Base-by-base conservation (phyloP, 30 jellyfish, hydroid and myxozoan species). In the Pseudorhiza aurosa region DNA sequence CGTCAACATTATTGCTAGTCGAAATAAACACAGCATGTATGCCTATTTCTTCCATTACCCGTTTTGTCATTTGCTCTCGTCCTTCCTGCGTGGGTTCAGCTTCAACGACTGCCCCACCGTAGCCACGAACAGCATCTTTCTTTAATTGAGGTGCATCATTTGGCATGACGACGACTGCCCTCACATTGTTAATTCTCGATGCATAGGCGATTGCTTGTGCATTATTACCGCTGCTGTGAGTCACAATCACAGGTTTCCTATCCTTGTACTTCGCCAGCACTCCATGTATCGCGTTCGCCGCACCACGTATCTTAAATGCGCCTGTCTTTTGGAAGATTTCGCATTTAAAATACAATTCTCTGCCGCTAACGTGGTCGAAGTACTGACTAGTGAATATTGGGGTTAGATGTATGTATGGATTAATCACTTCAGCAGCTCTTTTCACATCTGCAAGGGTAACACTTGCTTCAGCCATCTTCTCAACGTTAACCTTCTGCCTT, bases 251-350 rank as follows among this genome's bases (percentile, higher is more conserved):
- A 24, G 85, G 72, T 21, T 72, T 70, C 33, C 26, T 29, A 2
- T 25, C 71, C 18, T 10, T 25, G 14, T 4, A 9, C 25, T 35
- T 39, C 14, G 4, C 44, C 8, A 59, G 74, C 19, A 53, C 24
- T 30, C 39, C 22, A 26, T 6, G 53, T 15, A 87, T 47, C 25
- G 96, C 88, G 42, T 87, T 87, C n/a, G 67, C 32, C 25, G 94
- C 94, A 35, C 96, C 96, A 12, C 96, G 87, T 59, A 26, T 21
- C 94, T 85, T 85, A 65, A 85, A 85, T 5, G 96, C 86, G 42
- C 96, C 96, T 21, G 77, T 62, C 70, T 75, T 75, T 37, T 85
- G 96, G 25, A 72, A 85, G 27, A 47, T 71, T 50, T 85, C 96
- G 64, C 91, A 72, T 65, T 85, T 85, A 42, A 85, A 85, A 57